Percentiles rank a stretch among this genome's conserved stretches.
Conservation (phyloP, 2,113 vertebrate species). For the Echinops telfairi region DNA sequence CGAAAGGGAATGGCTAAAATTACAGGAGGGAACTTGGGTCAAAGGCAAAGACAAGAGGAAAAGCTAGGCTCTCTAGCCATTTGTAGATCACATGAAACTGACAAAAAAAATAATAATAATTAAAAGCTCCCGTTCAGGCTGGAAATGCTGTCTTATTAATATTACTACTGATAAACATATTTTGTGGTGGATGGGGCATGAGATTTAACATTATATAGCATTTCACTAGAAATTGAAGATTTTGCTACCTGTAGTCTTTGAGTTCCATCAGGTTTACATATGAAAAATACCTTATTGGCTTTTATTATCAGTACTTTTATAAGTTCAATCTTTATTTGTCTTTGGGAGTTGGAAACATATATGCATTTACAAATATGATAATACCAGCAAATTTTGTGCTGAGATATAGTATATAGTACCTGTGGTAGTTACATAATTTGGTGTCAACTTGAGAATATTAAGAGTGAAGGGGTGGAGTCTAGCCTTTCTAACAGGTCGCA, state of each 20-base stretch:
- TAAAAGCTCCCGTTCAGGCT: neutral
- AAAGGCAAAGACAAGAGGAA: neutral
- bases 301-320: neutral
- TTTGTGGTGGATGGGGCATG: rapidly evolving
- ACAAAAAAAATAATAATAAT: neutral
- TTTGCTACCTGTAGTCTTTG: neutral
- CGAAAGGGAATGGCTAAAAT: neutral
- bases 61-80: neutral
- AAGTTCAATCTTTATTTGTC: neutral
- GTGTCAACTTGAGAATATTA: no score
- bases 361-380: neutral
- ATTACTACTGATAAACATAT: neutral
- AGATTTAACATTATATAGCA: neutral
- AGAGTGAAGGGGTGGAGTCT: no score
- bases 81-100: neutral
- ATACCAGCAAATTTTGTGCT: neutral
- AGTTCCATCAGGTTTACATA: neutral
- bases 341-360: neutral
- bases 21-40: neutral
- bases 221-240: neutral
- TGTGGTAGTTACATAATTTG: no score
- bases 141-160: neutral
- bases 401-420: neutral
- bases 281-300: neutral
- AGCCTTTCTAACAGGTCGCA: no score